Conservation (phyloP, 2,113 vertebrate genomes). For the Rhynchopsitta pachyrhyncha region DNA sequence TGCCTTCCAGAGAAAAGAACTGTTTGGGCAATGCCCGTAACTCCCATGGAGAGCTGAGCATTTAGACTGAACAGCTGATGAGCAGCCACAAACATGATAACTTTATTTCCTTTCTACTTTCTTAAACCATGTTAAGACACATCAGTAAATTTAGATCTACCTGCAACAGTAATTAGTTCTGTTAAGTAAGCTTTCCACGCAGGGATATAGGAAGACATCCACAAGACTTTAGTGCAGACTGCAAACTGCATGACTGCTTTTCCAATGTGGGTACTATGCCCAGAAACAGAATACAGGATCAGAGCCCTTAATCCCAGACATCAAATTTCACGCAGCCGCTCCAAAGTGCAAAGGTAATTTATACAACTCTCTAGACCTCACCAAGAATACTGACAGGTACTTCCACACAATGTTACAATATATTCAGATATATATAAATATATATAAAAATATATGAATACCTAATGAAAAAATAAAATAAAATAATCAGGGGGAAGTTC, state of each 20-base stretch:
- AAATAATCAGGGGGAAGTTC: not conserved
- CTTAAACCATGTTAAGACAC: not conserved
- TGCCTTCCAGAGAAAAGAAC: not conserved
- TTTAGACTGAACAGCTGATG: not conserved
- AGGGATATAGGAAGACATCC: not conserved
- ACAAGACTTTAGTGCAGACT: not conserved
- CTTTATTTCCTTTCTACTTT: not conserved
- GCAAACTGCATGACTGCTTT: not conserved
- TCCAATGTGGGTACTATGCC: not conserved
- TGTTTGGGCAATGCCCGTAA: not conserved
- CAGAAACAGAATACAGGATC: not conserved
- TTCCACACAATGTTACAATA: not conserved
- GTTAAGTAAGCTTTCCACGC: slow-evolving; percentile 17
- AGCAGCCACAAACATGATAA: not conserved
- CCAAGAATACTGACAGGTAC: not conserved
- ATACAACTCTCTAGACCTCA: not conserved
- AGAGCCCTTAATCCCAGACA: not conserved
- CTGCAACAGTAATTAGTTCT: not conserved
- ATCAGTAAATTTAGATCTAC: not conserved
- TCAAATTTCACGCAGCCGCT: not conserved
- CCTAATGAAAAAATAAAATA: not conserved
- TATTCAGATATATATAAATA: not conserved
- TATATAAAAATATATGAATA: not conserved
- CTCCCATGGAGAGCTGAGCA: not conserved
- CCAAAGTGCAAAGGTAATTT: not conserved